Evolutionary conservation across 2,888 invertebrate genomes (phyloP), one percentile per base, ranked within the genome.

Genomic region (Catocala sponsa): DNA sequence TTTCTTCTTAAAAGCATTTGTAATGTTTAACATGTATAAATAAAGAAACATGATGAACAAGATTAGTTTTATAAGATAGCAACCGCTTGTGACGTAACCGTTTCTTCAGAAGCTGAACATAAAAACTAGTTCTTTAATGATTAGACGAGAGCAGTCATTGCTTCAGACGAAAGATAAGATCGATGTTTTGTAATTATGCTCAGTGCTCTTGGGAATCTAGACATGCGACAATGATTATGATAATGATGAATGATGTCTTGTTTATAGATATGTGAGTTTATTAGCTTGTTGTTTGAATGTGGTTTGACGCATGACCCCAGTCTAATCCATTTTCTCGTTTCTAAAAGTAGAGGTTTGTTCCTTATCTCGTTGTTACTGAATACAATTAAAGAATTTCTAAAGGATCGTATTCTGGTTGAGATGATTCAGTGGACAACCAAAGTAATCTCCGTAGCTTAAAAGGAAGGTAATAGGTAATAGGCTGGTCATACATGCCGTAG

Each of bases 131-230:
- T 50, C 47, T 50, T 15, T 41, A 50, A 49, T 44, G 55, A 50
- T 38, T 49, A 50, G 42, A 57, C 49, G 41, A 50, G 33, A 44
- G 41, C 13, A 70, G 49, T 12, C 7, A 42, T 46, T 57, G 50
- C 52, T 53, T 59, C 42, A 55, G 47, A 35, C 13, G 13, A 48
- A 51, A 13, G 76, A 74, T 74, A 76, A 56, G 38, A 76, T 74
- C 70, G 15, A 42, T 33, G 57, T 72, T 58, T 76, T 72, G 74
- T 66, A 65, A 74, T 61, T 48, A 13, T 46, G 15, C 12, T 42
- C 41, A 55, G 38, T 38, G 35, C 33, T 41, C 49, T 67, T 62
- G 56, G 47, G 47, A 11, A 38, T 38, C 48, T 57, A 15, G n/a
- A 47, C 50, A 38, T 35, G 33, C 12, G 41, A 38, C 59, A 44